phyloP scores from a whole-genome alignment of 2,888 invertebrate genomes.

The Mamestra brassicae region DNA sequence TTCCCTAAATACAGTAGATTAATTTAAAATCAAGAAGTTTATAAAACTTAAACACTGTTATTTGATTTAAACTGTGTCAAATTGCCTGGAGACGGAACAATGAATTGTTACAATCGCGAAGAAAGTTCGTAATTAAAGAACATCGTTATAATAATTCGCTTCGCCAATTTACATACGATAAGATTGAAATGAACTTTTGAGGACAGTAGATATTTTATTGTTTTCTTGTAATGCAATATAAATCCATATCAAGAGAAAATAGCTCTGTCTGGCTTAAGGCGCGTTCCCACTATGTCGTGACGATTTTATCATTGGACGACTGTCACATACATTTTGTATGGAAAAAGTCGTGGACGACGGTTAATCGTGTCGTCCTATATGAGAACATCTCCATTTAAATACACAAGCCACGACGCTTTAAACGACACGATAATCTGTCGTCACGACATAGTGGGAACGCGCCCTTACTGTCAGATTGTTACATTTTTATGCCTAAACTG shows the following conservation, averaged over 20 bases:
- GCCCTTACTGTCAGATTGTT: not conserved
- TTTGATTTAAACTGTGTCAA: slow-evolving; percentile 42
- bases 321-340: too few species aligned
- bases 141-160: slow-evolving; percentile 36
- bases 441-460: too few species aligned
- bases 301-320: too few species aligned
- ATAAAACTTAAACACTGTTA: slow-evolving; percentile 22
- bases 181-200: slow-evolving; percentile 16
- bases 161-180: slow-evolving; percentile 48
- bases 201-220: not conserved
- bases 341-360: too few species aligned
- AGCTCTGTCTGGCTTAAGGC: too few species aligned
- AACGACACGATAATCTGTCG: too few species aligned
- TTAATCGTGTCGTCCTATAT: too few species aligned
- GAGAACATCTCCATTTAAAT: too few species aligned
- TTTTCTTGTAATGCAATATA: not conserved
- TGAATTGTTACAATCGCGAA: slow-evolving; percentile 35
- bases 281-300: too few species aligned
- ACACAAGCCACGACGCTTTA: too few species aligned
- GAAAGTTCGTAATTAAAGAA: slow-evolving; percentile 47
- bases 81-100: slow-evolving; percentile 35
- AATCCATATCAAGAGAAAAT: not conserved
- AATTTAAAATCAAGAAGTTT: slow-evolving; percentile 47
- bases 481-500: not conserved
- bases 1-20: not conserved